phyloP scores from a whole-genome alignment of 2,797 vertebrate genomes.

The Gambelia wislizenii region DNA sequence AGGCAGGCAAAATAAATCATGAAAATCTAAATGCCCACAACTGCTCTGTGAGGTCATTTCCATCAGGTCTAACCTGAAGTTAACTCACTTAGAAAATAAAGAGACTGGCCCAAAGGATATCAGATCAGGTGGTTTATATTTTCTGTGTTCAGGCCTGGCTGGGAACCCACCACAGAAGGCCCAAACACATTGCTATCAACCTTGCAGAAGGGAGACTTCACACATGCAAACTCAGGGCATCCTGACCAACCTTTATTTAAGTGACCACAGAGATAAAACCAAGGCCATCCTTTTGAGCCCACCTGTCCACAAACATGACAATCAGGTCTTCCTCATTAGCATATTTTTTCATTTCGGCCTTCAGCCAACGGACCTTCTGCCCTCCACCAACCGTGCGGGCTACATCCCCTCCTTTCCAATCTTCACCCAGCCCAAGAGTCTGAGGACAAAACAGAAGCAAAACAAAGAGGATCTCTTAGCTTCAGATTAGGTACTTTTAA shows the following conservation, averaged over 20 bases:
- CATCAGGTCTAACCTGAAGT: not conserved
- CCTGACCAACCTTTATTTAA: too few species aligned
- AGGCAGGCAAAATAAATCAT: not conserved
- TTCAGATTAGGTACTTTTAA: not conserved
- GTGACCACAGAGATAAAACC: not conserved
- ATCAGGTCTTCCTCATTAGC: constrained; percentile 78
- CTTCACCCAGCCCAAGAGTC: constrained; percentile 89
- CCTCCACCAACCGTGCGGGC: constrained; percentile 84
- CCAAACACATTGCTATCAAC: not conserved
- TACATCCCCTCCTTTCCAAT: constrained; percentile 87
- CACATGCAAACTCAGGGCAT: not conserved
- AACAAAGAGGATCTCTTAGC: not conserved
- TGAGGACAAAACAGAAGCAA: constrained; percentile 46
- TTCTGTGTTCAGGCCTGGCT: not conserved
- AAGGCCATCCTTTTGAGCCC: not conserved
- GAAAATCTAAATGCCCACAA: not conserved
- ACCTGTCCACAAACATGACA: constrained; percentile 93
- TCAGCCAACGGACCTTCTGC: constrained; percentile 92
- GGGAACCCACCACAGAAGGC: not conserved
- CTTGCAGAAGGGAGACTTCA: not conserved
- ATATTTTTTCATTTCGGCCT: constrained; percentile 85
- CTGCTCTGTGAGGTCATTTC: not conserved
- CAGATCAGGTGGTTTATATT: not conserved
- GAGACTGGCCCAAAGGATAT: too few species aligned
- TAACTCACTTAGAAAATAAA: too few species aligned